Evolutionary conservation across 53 echinoderm and acorn worm genomes (phyloP), one percentile per base, ranked within the genome.

Genomic region (Antedon mediterranea): DNA sequence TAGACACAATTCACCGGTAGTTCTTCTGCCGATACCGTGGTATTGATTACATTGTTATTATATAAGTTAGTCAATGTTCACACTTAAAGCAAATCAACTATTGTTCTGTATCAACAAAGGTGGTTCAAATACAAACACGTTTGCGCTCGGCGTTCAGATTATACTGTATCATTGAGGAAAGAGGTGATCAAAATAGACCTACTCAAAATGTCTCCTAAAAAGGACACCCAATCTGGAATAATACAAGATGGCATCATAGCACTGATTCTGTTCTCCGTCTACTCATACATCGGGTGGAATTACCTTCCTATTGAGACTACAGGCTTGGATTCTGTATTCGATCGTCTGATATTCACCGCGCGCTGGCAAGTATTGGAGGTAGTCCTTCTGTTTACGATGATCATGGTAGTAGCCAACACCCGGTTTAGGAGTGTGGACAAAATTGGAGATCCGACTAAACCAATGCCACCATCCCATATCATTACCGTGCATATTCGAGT

Each of bases 351-450:
- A 7, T 78, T 43, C 78, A 43, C 78, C 1, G 30, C 44, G 3
- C 78, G 78, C 23, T 78, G 78, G 78, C 44, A 43, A 43, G 30
- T 29, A 43, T 31, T 78, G 29, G 44, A 57, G 43, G 44, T 78
- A 30, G n/a, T 41, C 43, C 43, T 57, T 23, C 43, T 78, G 3
- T 11, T 78, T 43, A 29, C 13, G 43, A 57, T 43, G 23, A 28
- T 78, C 0, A 78, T 78, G 30, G 43, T 14, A 20, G 78, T 78
- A 28, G 78, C 43, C 23, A 37, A 78, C 44, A 43, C 44, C 18
- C 78, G 78, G 30, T 43, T 78, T 41, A 0, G 27, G 15, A 13
- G 0, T 31, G 57, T 57, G 2, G 57, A 57, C 57, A 57, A 57
- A 26, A 57, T 57, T 23, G 57, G 57, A 11, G 57, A 57, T 57